Conservation (phyloP, 2,888 invertebrate genomes). For the Cynaeus angustus region DNA sequence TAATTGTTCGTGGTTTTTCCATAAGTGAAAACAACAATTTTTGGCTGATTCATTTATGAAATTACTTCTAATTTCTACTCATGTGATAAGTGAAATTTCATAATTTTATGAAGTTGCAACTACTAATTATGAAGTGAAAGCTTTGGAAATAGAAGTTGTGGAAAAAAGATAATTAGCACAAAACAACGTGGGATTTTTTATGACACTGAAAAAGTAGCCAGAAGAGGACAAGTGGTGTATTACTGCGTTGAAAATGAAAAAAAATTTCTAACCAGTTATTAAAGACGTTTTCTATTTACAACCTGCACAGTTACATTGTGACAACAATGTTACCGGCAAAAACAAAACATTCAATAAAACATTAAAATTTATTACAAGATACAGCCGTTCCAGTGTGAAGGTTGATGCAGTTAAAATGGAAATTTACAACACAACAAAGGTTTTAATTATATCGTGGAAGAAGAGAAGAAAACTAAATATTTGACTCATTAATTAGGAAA, state of each 20-base stretch:
- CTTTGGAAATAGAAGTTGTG: background rate
- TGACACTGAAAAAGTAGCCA: too few relatives aligned
- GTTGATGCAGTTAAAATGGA: constrained; percentile 2
- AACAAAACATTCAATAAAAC: background rate
- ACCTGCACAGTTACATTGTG: background rate
- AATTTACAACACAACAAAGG: background rate
- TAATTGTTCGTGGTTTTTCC: too few relatives aligned
- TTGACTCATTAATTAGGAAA: constrained; percentile 32
- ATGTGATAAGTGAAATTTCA: background rate
- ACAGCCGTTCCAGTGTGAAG: background rate
- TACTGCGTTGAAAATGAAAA: too few relatives aligned
- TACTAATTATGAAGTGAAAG: constrained; percentile 10
- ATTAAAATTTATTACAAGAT: background rate
- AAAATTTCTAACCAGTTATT: background rate
- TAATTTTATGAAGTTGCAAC: constrained; percentile 1
- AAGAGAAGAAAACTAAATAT: constrained; percentile 18
- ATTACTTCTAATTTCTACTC: background rate
- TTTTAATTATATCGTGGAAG: constrained; percentile 16
- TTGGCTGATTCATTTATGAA: too few relatives aligned
- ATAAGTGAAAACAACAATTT: too few relatives aligned
- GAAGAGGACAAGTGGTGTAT: too few relatives aligned
- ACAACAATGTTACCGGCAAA: background rate
- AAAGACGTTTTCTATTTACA: background rate
- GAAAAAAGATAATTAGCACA: too few relatives aligned
- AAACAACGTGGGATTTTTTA: too few relatives aligned